Evolutionary conservation across 2,888 invertebrate genomes (phyloP).

Genomic region (Latrodectus elegans): DNA sequence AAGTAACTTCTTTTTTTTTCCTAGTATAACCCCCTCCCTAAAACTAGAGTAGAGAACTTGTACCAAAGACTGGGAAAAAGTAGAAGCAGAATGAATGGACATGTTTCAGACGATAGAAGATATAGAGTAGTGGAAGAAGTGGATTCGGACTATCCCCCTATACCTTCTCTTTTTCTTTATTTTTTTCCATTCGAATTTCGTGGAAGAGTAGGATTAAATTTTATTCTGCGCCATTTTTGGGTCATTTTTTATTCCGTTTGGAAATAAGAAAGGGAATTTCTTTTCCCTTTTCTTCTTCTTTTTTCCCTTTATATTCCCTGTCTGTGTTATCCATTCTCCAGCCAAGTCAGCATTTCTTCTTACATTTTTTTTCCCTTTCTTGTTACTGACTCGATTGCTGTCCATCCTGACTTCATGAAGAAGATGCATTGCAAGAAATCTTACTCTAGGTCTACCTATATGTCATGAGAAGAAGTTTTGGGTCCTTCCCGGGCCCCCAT

Average conservation of each 20-base stretch:
- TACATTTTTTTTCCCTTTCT: not conserved
- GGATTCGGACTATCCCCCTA: constrained; percentile 18
- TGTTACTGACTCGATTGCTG: not conserved
- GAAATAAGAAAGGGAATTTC: constrained; percentile 8
- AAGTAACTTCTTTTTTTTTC: not conserved
- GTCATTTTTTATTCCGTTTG: constrained; percentile 53
- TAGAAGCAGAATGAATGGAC: constrained; percentile 33
- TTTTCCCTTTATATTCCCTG: not conserved
- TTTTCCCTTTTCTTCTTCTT: not conserved
- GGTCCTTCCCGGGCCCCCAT: constrained; percentile 8
- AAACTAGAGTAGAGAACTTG: not conserved
- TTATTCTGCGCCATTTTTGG: constrained; percentile 53
- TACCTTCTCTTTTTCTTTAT: not conserved
- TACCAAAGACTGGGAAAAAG: not conserved
- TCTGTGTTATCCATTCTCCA: not conserved
- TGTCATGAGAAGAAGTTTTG: constrained; percentile 31
- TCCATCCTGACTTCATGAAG: constrained; percentile 13
- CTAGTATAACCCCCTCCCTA: not conserved
- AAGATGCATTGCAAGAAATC: constrained; percentile 39
- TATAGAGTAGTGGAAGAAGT: constrained; percentile 27
- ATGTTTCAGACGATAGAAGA: constrained; percentile 42
- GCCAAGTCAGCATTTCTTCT: constrained; percentile 32
- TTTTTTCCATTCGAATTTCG: constrained; percentile 21
- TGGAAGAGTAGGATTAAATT: constrained; percentile 35
- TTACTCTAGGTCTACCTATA: constrained; percentile 21